Base-by-base conservation (phyloP, 2,888 invertebrate genomes). In the Sinohyriopsis cumingii region DNA sequence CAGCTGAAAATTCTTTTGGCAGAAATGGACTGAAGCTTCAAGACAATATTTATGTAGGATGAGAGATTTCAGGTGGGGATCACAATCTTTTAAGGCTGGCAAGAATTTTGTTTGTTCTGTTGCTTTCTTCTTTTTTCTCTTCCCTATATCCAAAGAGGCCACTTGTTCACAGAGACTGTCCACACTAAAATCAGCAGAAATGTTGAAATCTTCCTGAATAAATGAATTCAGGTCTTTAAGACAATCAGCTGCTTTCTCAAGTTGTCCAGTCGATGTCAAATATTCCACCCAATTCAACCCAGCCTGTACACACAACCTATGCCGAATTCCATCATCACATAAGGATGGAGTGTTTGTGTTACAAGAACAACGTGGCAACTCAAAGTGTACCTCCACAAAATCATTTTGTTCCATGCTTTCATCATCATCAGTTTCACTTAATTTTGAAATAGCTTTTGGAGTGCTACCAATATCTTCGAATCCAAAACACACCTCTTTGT, bases 41-140 rank as follows among this genome's bases (percentile, higher is more conserved):
- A 77, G 53, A 64, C 77, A 77, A 54, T 64, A 67, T 15, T 73
- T 73, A 65, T 75, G 73, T 28, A 77, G 66, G 67, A 65, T 65
- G 15, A 71, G 6, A 59, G 67, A 73, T n/a, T 73, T 59, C 55
- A 77, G 22, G 18, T 68, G 65, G 7, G 75, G 77, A 25, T 75
- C 75, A n/a, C 28, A 59, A 15, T 65, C 45, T 28, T 59, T 67
- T 60, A 45, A 15, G 45, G 15, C 45, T 45, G 45, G 45, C 15
- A 45, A 45, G 45, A 45, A 45, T 45, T 15, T 12, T 45, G 45
- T 15, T 45, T 45, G 45, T 45, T 45, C 45, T 45, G 45, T 15
- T 45, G 45, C 45, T 45, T 45, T 45, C 45, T 45, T 45, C 15
- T 15, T 45, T 45, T 45, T 45, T 4, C 45, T 45, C 12, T 45